Evolutionary conservation across 2,888 invertebrate species (phyloP).

Genomic region (Lycocerus yunnanus): DNA sequence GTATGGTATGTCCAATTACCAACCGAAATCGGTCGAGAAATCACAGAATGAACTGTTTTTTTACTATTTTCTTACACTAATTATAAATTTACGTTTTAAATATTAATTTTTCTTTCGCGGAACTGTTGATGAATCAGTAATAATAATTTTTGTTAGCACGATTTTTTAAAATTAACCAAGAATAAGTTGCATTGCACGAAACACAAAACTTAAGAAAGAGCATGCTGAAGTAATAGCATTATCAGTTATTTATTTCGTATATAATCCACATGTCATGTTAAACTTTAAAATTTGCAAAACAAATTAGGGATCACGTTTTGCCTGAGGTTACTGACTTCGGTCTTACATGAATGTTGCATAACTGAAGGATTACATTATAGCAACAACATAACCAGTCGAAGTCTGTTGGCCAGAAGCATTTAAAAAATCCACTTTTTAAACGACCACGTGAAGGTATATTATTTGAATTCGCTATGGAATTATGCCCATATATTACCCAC

Average conservation of each 20-base stretch:
- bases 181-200: not conserved
- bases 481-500: not conserved
- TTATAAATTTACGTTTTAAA: too few species aligned
- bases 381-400: not conserved
- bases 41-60: too few species aligned
- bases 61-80: too few species aligned
- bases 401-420: not conserved
- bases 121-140: not conserved
- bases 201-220: not conserved
- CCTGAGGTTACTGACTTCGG: conserved; percentile 18
- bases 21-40: too few species aligned
- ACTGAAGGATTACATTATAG: conserved; percentile 7
- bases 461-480: not conserved
- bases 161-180: not conserved
- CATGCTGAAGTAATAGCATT: not conserved
- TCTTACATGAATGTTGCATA: conserved; percentile 17
- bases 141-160: not conserved
- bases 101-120: not conserved
- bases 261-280: not conserved
- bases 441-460: not conserved
- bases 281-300: conserved; percentile 16
- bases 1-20: too few species aligned
- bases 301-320: conserved; percentile 18
- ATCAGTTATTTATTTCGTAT: not conserved
- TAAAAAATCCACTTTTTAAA: not conserved